These are phyloP conservation scores for Lomographa bimaculata DNA, from an alignment of 2,888 invertebrate genomes.

Conservation along the genomic window DNA sequence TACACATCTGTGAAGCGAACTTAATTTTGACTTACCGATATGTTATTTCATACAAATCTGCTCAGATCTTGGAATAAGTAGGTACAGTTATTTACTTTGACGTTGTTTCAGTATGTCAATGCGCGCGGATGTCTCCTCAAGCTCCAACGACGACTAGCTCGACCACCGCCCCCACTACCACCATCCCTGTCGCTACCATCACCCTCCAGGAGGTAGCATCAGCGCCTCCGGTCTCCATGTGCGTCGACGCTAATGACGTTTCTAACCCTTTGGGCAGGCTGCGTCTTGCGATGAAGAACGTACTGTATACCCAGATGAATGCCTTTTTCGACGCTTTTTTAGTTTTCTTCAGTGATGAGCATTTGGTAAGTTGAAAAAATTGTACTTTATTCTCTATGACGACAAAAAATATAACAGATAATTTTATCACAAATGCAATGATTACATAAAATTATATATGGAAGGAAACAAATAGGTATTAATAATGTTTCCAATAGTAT, in stretches of 20 bases:
- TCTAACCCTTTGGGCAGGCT: constrained; percentile 62
- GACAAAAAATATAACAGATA: too few relatives aligned
- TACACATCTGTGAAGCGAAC: too few relatives aligned
- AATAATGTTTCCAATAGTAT: too few relatives aligned
- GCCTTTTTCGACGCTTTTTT: constrained; percentile 87
- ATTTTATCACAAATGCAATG: too few relatives aligned
- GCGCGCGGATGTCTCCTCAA: constrained; percentile 43
- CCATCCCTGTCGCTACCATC: constrained; percentile 43
- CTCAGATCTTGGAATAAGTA: too few relatives aligned
- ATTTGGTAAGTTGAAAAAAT: constrained; percentile 85
- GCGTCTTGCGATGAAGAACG: constrained; percentile 77
- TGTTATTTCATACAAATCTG: too few relatives aligned
- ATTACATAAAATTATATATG: too few relatives aligned
- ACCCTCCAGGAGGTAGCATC: constrained; percentile 51
- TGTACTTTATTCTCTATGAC: too few relatives aligned
- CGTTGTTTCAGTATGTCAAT: constrained; percentile 52
- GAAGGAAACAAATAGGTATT: too few relatives aligned
- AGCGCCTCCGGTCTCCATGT: constrained; percentile 43
- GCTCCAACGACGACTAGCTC: constrained; percentile 37
- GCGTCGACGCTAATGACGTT: constrained; percentile 52
- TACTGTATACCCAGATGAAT: constrained; percentile 61
- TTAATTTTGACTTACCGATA: too few relatives aligned
- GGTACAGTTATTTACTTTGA: constrained; percentile 4
- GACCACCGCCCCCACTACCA: constrained; percentile 36
- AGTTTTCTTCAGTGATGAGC: constrained; percentile 91